A percentile compares a stretch with the other conserved stretches of the same genome.
phyloP scores from a whole-genome alignment of 2,113 vertebrate species.

The mouse (Mus musculus) region GRCm39 chrX:7928501-7929000 shows the following conservation, averaged over 20 bases:
- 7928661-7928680: background rate
- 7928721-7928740: background rate
- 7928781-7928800: background rate
- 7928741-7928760: background rate
- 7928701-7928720: background rate
- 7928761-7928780: slow-evolving; percentile 5
- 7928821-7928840: slow-evolving; percentile 10
- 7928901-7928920: slow-evolving; percentile 44
- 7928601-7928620: slow-evolving; percentile 66
- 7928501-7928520: background rate
- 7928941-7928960: slow-evolving; percentile 22
- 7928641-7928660: background rate
- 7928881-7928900: slow-evolving; percentile 19
- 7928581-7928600: slow-evolving; percentile 23
- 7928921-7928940: slow-evolving; percentile 46
- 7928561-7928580: slow-evolving; percentile 17
- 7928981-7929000: slow-evolving; percentile 63
- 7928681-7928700: background rate
- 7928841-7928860: slow-evolving; percentile 51
- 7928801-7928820: slow-evolving; percentile 51
- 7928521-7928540: slow-evolving; percentile 30
- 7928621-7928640: slow-evolving; percentile 44
- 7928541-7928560: slow-evolving; percentile 22
- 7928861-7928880: slow-evolving; percentile 72
- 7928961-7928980: background rate